A percentile compares a stretch with the other conserved stretches of the same genome.
phyloP scores from a whole-genome alignment of 2,888 invertebrate genomes.

The Hesperia comma region DNA sequence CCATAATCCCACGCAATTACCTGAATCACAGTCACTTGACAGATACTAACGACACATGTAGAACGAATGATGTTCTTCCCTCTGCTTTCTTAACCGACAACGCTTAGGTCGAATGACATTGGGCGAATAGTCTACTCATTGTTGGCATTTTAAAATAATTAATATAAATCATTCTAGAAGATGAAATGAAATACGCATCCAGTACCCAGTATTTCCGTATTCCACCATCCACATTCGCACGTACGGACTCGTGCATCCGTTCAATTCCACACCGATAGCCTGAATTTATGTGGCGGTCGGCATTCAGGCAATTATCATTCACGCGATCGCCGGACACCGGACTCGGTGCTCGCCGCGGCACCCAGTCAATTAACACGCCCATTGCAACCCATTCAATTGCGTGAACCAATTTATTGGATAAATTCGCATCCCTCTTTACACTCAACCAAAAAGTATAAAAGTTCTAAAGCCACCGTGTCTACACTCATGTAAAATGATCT shows the following conservation, averaged over 20 bases:
- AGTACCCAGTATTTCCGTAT: conserved; percentile 22
- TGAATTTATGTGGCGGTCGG: conserved; percentile 65
- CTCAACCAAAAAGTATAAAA: background rate
- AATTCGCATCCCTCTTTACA: conserved; percentile 45
- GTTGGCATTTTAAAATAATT: background rate
- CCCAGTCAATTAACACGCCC: conserved; percentile 78
- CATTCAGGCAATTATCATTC: conserved; percentile 75
- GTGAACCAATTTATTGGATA: conserved; percentile 67
- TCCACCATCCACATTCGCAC: conserved; percentile 45
- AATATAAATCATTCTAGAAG: background rate
- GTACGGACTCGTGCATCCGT: conserved; percentile 56
- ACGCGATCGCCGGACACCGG: conserved; percentile 73
- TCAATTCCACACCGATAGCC: conserved; percentile 71
- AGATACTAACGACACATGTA: no score
- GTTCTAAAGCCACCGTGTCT: background rate
- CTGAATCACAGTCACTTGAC: no score
- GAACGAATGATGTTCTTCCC: no score
- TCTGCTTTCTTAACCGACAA: no score
- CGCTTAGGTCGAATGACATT: no score
- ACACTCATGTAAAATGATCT: no score
- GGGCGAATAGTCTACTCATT: no score
- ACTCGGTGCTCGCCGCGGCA: conserved; percentile 53
- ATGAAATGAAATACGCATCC: conserved; percentile 30
- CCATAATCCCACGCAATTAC: no score
- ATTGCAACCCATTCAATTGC: conserved; percentile 73